Conservation (phyloP, 2,797 vertebrate species). For the Pteronotus mesoamericanus region DNA sequence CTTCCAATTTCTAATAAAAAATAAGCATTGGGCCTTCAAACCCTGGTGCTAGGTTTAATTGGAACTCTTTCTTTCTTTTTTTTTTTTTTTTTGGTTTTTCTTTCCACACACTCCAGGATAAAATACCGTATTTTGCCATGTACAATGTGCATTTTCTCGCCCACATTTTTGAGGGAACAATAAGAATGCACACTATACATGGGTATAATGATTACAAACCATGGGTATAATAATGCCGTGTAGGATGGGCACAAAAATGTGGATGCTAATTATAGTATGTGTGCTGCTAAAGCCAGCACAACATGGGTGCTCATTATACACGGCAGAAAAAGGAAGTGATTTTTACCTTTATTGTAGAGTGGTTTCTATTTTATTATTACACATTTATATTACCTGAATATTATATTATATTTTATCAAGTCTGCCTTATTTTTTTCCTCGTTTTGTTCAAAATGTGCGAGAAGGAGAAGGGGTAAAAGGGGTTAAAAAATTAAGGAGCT, state of each 20-base stretch:
- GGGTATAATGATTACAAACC: too few relatives aligned
- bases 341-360: not conserved
- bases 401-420: not conserved
- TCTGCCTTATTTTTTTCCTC: not conserved
- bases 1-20: conserved; percentile 59
- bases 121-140: not conserved
- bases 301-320: too few relatives aligned
- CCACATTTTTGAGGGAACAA: too few relatives aligned
- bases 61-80: not conserved
- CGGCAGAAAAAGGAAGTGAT: not conserved
- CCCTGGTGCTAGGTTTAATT: conserved; percentile 29
- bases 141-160: too few relatives aligned
- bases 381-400: not conserved
- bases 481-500: not conserved
- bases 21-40: conserved; percentile 26
- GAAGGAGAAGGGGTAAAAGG: not conserved
- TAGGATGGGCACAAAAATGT: too few relatives aligned
- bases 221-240: too few relatives aligned
- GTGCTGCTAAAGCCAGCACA: too few relatives aligned
- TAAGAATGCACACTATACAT: too few relatives aligned
- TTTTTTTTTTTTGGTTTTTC: not conserved
- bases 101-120: not conserved
- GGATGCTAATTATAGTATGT: too few relatives aligned
- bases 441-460: not conserved
- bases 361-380: not conserved